Evolutionary conservation across 2,888 invertebrate species (phyloP), one percentile per base, ranked within the genome.

Genomic region (Ochlodes sylvanus): DNA sequence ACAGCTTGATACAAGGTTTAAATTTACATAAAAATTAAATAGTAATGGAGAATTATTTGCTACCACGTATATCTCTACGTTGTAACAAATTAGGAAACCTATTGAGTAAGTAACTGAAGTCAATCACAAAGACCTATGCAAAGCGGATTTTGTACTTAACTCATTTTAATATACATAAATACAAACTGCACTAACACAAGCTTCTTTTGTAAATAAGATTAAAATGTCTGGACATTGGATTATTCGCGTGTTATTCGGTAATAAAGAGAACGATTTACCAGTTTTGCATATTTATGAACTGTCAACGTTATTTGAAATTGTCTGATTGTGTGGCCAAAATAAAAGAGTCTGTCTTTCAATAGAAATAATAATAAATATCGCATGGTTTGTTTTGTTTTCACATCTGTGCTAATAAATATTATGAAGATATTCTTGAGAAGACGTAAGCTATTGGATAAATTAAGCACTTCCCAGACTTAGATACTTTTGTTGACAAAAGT

Each of bases 211-310:
- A 56, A 68, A 68, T 62, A 50, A 68, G 68, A 68, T 68, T 68
- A 68, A 68, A 68, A 62, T 56, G 68, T 68, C 68, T 68, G 68
- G 68, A 56, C 68, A 57, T 56, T 41, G 68, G 68, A 68, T 68
- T 68, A 68, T 68, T 68, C 56, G 68, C 68, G 62, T 68, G 68
- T 62, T 68, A 68, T 62, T 68, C 50, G 54, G 56, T 62, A 62
- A 68, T 68, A 68, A 68, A 68, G 62, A 56, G 42, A 44, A 56
- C 21, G 56, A 68, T 68, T 68, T 62, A 62, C 56, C 56, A 47
- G 38, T 68, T 62, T 56, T 62, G 62, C 55, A 62, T 67, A 62
- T 62, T 67, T 62, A 67, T 56, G 21, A 61, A 62, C 19, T 67
- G 47, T 14, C 67, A 42, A 58, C 44, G 15, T 38, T 56, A 58